Evolutionary conservation across 1,140 invertebrate species (phyloP), one percentile per base, ranked within the genome.

Genomic region (Drosophila jambulina): DNA sequence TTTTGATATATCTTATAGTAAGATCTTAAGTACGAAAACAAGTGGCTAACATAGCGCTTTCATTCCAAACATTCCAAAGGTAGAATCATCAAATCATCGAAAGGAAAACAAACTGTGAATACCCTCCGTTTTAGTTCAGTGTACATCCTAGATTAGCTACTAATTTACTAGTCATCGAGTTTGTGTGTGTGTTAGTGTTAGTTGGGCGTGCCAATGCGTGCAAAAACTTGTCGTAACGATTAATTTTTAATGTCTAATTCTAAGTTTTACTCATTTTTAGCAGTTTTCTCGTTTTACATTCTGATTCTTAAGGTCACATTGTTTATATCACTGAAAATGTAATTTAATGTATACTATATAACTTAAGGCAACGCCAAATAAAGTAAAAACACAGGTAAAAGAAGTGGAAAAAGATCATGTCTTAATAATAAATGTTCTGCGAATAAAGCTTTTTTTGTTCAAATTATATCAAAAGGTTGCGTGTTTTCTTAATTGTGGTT

Each of bases 271-370:
- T 57, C 78, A 21, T 46, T 68, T 76, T 78, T 79, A 59, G 61
- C 46, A 63, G 74, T 75, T 87, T 58, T 51, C 21, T 67, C 62
- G 29, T 60, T 61, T 78, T 77, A 56, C 46, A 64, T 68, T 77
- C 61, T 67, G 72, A 49, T 77, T 78, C 51, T 86, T 87, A 87
- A 87, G 83, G 83, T 87, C 83, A 87, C 83, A 83, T 87, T 87
- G 83, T 87, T 86, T 87, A 75, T 87, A 87, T 87, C 83, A 87
- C 83, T 87, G 76, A 87, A 79, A 79, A 78, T 79, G 65, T 79
- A 78, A 79, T 79, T 78, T 67, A 87, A 82, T 65, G 56, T 77
- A 80, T 77, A 38, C 53, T 56, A 38, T 85, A 54, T 63, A 74
- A 88, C 69, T 71, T 74, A 87, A 76, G 67, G 72, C 49, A 82